Conservation (phyloP, 1,140 invertebrate genomes). For the Zelostemma sp. region DNA sequence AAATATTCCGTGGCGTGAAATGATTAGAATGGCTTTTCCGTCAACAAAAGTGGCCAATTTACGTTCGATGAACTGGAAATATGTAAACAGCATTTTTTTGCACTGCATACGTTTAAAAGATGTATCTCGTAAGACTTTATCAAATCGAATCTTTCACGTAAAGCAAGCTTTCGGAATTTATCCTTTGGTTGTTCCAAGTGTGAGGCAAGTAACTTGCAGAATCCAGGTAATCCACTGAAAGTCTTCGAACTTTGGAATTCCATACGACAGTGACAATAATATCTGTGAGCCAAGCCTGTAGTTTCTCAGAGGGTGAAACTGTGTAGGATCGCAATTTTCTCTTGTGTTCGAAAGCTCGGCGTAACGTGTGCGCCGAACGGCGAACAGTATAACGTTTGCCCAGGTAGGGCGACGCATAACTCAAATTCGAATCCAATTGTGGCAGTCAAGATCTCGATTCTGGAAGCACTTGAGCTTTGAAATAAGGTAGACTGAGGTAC, state of each 20-base stretch:
- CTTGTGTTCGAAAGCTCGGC: constrained; percentile 6
- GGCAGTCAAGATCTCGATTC: constrained; percentile 35
- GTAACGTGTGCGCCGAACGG: constrained; percentile 21
- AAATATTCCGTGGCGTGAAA: neutral
- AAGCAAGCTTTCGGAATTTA: constrained; percentile 19
- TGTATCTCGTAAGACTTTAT: constrained; percentile 9
- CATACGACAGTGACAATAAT: constrained; percentile 34
- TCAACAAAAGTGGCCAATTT: too few relatives aligned
- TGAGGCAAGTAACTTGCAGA: constrained; percentile 20
- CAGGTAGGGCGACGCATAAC: constrained; percentile 27
- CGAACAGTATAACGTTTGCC: constrained; percentile 21
- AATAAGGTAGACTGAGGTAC: constrained; percentile 24
- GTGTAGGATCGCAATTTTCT: constrained; percentile 18
- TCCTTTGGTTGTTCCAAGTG: constrained; percentile 4
- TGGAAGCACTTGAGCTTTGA: constrained; percentile 24
- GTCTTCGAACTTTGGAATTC: constrained; percentile 32
- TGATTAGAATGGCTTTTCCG: too few relatives aligned
- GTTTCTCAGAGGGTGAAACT: constrained; percentile 1
- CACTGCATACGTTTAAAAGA: neutral
- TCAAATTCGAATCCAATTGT: constrained; percentile 49
- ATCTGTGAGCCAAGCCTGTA: constrained; percentile 21
- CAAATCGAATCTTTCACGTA: constrained; percentile 18
- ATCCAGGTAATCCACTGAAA: constrained; percentile 31
- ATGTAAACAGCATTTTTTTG: neutral
- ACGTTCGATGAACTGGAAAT: neutral